These are phyloP conservation scores for Timema cristinae DNA, from an alignment of 2,888 invertebrate species.

Conservation along the genomic window DNA sequence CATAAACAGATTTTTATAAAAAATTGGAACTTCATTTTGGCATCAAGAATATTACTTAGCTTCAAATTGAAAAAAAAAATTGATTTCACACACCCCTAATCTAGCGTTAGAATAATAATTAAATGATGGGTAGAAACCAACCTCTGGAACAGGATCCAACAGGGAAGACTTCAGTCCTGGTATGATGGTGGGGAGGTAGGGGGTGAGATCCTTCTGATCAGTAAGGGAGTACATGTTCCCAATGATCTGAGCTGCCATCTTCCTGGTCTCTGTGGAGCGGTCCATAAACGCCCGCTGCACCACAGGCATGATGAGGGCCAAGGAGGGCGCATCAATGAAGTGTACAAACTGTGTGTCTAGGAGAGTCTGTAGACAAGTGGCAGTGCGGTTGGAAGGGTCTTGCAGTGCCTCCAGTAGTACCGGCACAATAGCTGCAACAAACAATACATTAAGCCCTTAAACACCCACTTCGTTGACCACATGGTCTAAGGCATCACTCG, in stretches of 20 bases:
- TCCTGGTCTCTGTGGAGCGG: conserved; percentile 94
- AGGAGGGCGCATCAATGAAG: conserved; percentile 97
- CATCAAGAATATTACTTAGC: too few relatives aligned
- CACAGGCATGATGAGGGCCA: conserved; percentile 99
- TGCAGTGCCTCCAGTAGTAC: conserved; percentile 85
- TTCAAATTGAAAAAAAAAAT: too few relatives aligned
- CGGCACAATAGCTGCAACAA: conserved; percentile 69
- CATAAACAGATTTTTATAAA: too few relatives aligned
- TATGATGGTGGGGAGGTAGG: conserved; percentile 93
- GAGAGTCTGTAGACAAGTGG: conserved; percentile 85
- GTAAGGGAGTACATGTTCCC: conserved; percentile 99
- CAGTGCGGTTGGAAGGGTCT: conserved; percentile 94
- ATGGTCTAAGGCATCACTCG: too few relatives aligned
- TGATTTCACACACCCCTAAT: too few relatives aligned
- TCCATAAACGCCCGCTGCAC: conserved; percentile 97
- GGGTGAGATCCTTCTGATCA: conserved; percentile 96
- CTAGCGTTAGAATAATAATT: too few relatives aligned
- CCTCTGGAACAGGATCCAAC: conserved; percentile 96
- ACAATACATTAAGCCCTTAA: too few relatives aligned
- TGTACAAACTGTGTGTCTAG: conserved; percentile 97
- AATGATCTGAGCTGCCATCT: conserved; percentile 99
- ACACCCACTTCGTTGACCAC: too few relatives aligned
- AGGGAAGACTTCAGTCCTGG: conserved; percentile 94
- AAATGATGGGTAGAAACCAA: conserved; percentile 36
- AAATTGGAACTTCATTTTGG: too few relatives aligned